These are phyloP conservation scores for Synodontis membranacea DNA, from an alignment of 2,113 vertebrate genomes.

Conservation along the genomic window DNA sequence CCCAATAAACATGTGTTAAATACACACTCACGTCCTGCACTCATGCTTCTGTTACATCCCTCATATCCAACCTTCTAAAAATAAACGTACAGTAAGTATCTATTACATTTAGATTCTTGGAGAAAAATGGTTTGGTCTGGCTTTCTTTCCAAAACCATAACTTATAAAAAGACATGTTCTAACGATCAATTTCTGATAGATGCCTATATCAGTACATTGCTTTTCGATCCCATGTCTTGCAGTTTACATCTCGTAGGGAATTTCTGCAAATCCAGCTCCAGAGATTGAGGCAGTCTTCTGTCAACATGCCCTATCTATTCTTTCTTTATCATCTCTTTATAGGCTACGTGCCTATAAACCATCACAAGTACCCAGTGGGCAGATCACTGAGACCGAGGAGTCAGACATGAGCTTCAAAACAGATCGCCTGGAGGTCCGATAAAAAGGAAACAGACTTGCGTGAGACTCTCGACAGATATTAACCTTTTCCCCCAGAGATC, in stretches of 20 bases:
- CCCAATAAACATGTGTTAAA: neutral
- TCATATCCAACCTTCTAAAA: neutral
- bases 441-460: slow-evolving; percentile 1
- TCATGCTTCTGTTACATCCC: neutral
- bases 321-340: slow-evolving; percentile 61
- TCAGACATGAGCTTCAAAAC: neutral
- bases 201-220: neutral
- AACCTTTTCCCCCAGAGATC: neutral
- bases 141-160: neutral
- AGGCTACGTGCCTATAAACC: neutral
- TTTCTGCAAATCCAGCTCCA: neutral
- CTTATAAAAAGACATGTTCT: neutral
- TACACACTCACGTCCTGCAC: neutral
- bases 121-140: neutral
- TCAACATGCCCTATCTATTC: slow-evolving; percentile 63
- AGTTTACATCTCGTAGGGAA: neutral
- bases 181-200: neutral
- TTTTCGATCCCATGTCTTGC: neutral
- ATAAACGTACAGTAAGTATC: neutral
- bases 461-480: neutral
- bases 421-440: neutral
- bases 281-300: neutral
- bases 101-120: neutral
- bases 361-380: slow-evolving; percentile 43
- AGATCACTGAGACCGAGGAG: slow-evolving; percentile 54